phyloP scores from a whole-genome alignment of 2,888 invertebrate species.

The Daptonema setosum region DNA sequence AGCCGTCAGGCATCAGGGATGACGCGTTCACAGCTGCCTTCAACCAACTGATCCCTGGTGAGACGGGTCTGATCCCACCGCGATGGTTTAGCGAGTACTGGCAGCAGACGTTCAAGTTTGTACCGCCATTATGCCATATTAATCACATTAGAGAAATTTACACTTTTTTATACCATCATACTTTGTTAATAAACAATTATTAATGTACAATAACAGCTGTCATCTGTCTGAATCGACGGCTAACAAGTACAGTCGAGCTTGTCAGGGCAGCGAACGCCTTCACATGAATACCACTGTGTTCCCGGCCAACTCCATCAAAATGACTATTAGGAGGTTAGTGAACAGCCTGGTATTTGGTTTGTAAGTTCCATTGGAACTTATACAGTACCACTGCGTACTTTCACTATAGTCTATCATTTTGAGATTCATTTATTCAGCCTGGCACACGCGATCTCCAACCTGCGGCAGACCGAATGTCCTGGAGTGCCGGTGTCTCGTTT shows the following conservation, averaged over 20 bases:
- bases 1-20: neutral
- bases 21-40: neutral
- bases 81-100: neutral
- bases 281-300: neutral
- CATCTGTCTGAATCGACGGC: neutral
- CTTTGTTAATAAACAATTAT: too few relatives aligned
- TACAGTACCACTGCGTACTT: too few relatives aligned
- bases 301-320: neutral
- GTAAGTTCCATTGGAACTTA: too few relatives aligned
- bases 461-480: neutral
- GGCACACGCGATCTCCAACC: neutral
- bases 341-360: too few relatives aligned
- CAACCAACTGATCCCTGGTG: neutral
- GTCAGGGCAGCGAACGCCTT: neutral
- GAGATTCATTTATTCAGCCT: too few relatives aligned
- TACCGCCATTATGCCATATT: too few relatives aligned
- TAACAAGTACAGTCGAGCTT: neutral
- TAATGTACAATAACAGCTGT: too few relatives aligned
- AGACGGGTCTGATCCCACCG: neutral
- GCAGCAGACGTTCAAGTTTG: neutral
- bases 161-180: too few relatives aligned
- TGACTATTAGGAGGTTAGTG: neutral
- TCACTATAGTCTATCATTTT: too few relatives aligned
- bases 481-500: neutral
- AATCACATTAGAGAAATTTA: too few relatives aligned